Evolutionary conservation across 2,888 invertebrate genomes (phyloP), one percentile per base, ranked within the genome.

Genomic region (Drosophila yooni): DNA sequence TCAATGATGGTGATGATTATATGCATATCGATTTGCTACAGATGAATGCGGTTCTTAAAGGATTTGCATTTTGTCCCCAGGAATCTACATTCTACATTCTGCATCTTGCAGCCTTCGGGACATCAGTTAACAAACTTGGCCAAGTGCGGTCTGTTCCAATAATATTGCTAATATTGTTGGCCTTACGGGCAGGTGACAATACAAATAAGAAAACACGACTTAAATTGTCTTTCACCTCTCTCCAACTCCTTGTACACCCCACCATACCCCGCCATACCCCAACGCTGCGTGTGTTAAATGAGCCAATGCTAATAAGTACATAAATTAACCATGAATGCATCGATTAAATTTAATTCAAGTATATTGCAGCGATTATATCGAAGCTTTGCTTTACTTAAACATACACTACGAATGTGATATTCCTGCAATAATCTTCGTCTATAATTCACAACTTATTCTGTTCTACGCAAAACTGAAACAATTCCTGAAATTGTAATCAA

Each of bases 281-380:
- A 50, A 50, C 18, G 2, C 27, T 6, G 29, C 48, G 52, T 60
- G 53, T 66, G 72, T 66, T 61, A 71, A 25, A 76, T 70, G 71
- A 77, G 66, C 68, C 27, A 36, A 38, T 54, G 72, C 64, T 62
- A 81, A 83, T 74, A 76, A 81, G 79, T 84, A 73, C 67, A 79
- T 79, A 65, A 82, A 83, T 84, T 79, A 76, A 51, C 36, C 66
- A 68, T 29, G 31, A 43, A 48, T 74, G 62, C 67, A 76, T 81
- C 21, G 46, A 25, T 25, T 46, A 25, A 46, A 46, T 46, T 27
- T 27, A 25, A 25, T 46, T 10, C 46, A 25, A 46, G 46, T 15
- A 25, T 46, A 25, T 8, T 15, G 21, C 15, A 46, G 81, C 67
- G 70, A 65, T 78, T 70, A 72, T 21, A 38, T 21, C 15, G 2